phyloP scores from a whole-genome alignment of 2,888 invertebrate genomes.

The Apotomis betuletana region DNA sequence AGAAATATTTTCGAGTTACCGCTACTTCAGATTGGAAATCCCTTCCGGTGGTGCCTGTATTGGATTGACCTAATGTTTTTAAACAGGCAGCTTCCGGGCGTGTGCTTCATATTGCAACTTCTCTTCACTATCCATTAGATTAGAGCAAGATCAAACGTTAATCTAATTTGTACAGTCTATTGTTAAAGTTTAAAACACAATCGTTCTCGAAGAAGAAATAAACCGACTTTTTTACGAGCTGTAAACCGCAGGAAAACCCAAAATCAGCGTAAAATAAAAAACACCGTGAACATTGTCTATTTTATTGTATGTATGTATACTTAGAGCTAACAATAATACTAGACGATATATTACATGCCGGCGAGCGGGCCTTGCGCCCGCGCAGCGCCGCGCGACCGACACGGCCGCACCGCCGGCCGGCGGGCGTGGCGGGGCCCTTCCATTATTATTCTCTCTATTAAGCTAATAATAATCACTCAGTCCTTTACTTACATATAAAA shows the following conservation, averaged over 20 bases:
- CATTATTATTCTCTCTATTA: constrained; percentile 47
- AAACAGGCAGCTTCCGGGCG: too few relatives aligned
- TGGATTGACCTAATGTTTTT: too few relatives aligned
- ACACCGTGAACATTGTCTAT: constrained; percentile 76
- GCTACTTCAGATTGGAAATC: too few relatives aligned
- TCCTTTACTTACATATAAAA: constrained; percentile 56
- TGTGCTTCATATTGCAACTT: too few relatives aligned
- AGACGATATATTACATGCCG: constrained; percentile 62
- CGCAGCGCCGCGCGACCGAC: constrained; percentile 2
- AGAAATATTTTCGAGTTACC: too few relatives aligned
- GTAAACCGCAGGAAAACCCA: neutral
- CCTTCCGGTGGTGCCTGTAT: too few relatives aligned
- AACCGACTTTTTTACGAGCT: too few relatives aligned
- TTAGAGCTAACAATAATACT: constrained; percentile 70
- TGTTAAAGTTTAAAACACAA: too few relatives aligned
- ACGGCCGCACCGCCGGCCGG: neutral
- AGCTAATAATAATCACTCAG: constrained; percentile 59
- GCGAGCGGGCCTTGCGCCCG: constrained; percentile 53
- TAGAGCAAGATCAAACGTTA: too few relatives aligned
- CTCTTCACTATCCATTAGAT: too few relatives aligned
- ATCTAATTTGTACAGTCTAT: too few relatives aligned
- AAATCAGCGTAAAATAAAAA: constrained; percentile 60
- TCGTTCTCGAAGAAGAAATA: too few relatives aligned
- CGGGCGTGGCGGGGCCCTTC: constrained; percentile 36
- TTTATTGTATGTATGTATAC: constrained; percentile 77